These are phyloP conservation scores for Protophormia terraenovae DNA, from an alignment of 2,888 invertebrate species.

Conservation along the genomic window DNA sequence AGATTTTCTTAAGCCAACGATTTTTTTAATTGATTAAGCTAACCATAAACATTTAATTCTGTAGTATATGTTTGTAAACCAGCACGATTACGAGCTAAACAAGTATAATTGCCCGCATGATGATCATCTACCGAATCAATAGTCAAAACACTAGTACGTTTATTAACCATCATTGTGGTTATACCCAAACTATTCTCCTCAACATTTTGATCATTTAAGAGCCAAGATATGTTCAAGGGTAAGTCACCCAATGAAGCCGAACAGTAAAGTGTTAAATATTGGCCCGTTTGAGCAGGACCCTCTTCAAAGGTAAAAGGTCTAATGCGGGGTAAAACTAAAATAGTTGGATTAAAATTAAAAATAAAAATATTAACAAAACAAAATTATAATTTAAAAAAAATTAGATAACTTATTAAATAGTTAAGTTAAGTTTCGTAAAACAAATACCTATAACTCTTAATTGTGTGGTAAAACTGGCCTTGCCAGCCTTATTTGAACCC, in stretches of 20 bases:
- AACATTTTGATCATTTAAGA: constrained; percentile 84
- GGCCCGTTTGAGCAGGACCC: constrained; percentile 89
- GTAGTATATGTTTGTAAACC: constrained; percentile 87
- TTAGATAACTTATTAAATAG: not conserved
- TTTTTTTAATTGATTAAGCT: constrained; percentile 64
- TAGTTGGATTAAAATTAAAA: not conserved
- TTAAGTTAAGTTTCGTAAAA: not conserved
- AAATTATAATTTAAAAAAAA: constrained; percentile 16
- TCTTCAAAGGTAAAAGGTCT: constrained; percentile 90
- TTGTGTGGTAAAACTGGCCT: constrained; percentile 85
- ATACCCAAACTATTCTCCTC: constrained; percentile 85
- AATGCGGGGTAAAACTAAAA: constrained; percentile 91
- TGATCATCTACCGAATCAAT: constrained; percentile 85
- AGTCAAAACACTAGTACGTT: constrained; percentile 85
- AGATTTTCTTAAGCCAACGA: no score
- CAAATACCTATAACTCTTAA: constrained; percentile 88
- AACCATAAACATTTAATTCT: constrained; percentile 88
- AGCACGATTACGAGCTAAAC: constrained; percentile 87
- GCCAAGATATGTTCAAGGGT: constrained; percentile 90
- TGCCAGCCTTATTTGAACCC: constrained; percentile 88
- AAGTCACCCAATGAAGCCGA: constrained; percentile 89
- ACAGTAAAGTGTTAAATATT: constrained; percentile 86
- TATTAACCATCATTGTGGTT: constrained; percentile 82
- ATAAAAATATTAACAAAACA: constrained; percentile 46
- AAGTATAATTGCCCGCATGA: constrained; percentile 89